phyloP scores from a whole-genome alignment of 1,140 invertebrate genomes.

The Drosophila punjabiensis region DNA sequence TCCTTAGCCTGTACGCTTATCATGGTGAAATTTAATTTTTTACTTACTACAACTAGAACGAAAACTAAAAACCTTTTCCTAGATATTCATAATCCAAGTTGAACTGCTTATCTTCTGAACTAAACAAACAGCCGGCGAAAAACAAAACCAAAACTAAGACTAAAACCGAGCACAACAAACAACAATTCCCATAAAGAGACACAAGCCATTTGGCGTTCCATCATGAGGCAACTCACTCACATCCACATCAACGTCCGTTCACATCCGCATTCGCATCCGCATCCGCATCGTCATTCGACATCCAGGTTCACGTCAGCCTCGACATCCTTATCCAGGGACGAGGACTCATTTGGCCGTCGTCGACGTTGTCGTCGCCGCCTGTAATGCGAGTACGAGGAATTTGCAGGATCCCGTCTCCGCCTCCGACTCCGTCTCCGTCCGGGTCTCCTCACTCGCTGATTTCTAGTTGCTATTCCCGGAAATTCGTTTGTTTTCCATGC shows the following conservation, averaged over 20 bases:
- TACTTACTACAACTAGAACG: neutral
- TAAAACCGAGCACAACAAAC: constrained; percentile 74
- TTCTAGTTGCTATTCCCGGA: constrained; percentile 34
- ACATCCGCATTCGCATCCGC: constrained; percentile 3
- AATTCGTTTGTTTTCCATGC: constrained; percentile 64
- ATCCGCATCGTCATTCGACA: constrained; percentile 16
- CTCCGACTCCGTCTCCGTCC: neutral
- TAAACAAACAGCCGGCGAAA: constrained; percentile 64
- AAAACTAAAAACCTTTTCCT: neutral
- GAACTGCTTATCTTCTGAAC: constrained; percentile 69
- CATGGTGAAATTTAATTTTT: neutral
- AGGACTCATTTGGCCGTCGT: constrained; percentile 68
- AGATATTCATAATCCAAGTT: constrained; percentile 15
- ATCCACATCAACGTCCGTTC: constrained; percentile 24
- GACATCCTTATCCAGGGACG: constrained; percentile 29
- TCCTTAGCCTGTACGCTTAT: neutral
- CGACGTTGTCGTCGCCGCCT: constrained; percentile 31
- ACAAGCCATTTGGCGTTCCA: constrained; percentile 81
- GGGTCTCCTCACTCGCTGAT: constrained; percentile 37
- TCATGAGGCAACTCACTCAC: constrained; percentile 59
- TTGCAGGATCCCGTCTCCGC: constrained; percentile 18
- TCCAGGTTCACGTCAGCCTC: constrained; percentile 2
- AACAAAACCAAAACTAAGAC: constrained; percentile 56
- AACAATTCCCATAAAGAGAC: constrained; percentile 83
- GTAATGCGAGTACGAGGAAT: constrained; percentile 72